phyloP scores from a whole-genome alignment of 2,113 vertebrate genomes.

The Raja brachyura region DNA sequence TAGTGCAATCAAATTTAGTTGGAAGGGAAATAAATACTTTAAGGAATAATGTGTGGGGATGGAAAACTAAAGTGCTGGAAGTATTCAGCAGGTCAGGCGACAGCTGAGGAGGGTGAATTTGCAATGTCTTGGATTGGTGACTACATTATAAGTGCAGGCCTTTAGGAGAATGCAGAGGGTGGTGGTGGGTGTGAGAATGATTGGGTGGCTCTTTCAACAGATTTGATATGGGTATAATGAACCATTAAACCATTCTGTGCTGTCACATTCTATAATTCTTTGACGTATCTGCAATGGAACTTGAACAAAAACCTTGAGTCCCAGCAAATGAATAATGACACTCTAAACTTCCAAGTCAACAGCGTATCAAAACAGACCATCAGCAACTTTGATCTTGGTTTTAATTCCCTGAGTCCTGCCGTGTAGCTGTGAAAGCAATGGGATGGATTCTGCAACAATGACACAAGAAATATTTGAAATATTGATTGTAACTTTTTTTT shows the following conservation, averaged over 20 bases:
- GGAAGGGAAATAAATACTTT: not conserved
- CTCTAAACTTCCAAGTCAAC: not conserved
- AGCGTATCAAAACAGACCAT: not conserved
- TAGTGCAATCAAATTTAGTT: not conserved
- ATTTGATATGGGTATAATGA: too few relatives aligned
- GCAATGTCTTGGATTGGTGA: too few relatives aligned
- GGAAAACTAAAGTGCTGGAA: too few relatives aligned
- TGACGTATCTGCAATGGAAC: not conserved
- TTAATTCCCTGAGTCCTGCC: not conserved
- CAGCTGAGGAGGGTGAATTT: too few relatives aligned
- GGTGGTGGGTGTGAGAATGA: not conserved
- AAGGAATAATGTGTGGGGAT: not conserved
- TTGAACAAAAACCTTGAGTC: not conserved
- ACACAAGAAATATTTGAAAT: not conserved
- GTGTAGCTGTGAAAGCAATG: not conserved
- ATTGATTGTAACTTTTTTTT: not conserved
- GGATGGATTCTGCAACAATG: too few relatives aligned
- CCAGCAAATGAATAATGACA: not conserved
- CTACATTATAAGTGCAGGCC: not conserved
- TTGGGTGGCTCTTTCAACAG: not conserved
- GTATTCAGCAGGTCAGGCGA: too few relatives aligned
- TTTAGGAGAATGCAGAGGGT: not conserved
- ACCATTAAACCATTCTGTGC: too few relatives aligned
- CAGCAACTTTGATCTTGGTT: not conserved
- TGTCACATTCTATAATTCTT: not conserved